Evolutionary conservation across 2,888 invertebrate genomes (phyloP).

Genomic region (Troglohyphantes excavatus): DNA sequence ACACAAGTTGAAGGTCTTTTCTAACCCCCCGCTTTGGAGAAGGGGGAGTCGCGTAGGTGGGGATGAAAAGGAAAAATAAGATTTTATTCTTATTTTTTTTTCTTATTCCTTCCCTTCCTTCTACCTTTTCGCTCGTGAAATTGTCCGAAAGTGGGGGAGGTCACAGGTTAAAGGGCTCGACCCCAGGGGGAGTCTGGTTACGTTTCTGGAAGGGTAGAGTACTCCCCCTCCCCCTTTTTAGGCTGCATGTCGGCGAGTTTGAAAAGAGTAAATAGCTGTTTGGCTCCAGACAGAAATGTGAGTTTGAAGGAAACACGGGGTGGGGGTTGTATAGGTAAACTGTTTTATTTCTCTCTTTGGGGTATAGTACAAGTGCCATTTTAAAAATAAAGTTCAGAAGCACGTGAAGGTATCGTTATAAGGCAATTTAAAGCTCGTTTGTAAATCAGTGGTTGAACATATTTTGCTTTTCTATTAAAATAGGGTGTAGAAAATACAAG

Average conservation of each 20-base stretch:
- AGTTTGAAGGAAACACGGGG: background rate
- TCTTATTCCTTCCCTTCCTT: background rate
- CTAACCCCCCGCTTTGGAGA: background rate
- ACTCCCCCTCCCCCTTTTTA: background rate
- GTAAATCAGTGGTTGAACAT: too few relatives aligned
- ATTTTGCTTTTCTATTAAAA: too few relatives aligned
- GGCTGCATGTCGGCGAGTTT: background rate
- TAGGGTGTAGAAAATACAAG: too few relatives aligned
- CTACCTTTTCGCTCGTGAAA: background rate
- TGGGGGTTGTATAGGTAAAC: background rate
- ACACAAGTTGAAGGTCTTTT: background rate
- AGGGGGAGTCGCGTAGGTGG: constrained; percentile 33
- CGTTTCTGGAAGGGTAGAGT: constrained; percentile 34
- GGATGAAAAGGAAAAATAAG: constrained; percentile 30
- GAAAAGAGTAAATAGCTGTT: constrained; percentile 6
- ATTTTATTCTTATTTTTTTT: background rate
- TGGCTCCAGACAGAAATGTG: background rate
- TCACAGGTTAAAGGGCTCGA: constrained; percentile 30
- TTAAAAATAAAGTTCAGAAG: too few relatives aligned
- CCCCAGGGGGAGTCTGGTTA: constrained; percentile 21
- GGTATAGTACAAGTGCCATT: background rate
- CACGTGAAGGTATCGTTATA: too few relatives aligned
- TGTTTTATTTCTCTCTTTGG: background rate
- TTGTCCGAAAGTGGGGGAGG: constrained; percentile 36
- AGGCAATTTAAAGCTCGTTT: too few relatives aligned